Evolutionary conservation across 2,888 invertebrate genomes (phyloP), one percentile per base, ranked within the genome.

Genomic region (Caenorhabditis sp.): DNA sequence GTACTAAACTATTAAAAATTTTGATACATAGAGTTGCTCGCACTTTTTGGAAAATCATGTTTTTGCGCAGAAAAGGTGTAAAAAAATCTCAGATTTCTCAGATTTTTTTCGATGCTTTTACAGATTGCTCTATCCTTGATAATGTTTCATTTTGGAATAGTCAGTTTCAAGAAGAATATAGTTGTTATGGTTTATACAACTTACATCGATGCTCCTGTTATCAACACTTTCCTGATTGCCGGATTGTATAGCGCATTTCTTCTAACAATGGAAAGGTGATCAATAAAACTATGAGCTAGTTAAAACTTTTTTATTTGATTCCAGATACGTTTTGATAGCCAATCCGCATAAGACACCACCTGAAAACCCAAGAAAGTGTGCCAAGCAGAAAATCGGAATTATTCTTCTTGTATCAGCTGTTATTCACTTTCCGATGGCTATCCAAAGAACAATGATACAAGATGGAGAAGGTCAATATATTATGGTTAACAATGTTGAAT

Each of bases 181-280:
- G 36, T 59, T 0, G 52, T 70, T 0, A 76, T 76, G 77, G 91
- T 92, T 85, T 93, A 92, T 86, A 91, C 92, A 81, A 91, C 92
- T 8, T 92, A 92, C 84, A 88, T 92, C 80, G 92, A 92, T 87
- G 91, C 92, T 59, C 92, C 92, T 81, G 89, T 92, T 54, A 92
- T 92, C 63, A 93, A 93, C 85, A 92, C 92, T 26, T 92, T 92
- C 75, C 62, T 80, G 23, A 77, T 84, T 20, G 87, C 87, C 10
- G 86, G 86, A 5, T 73, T 87, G 25, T 87, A 87, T 67, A 81
- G 81, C 17, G 87, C 87, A 49, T 81, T 87, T 23, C 71, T 83
- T 59, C 80, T 87, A 3, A 87, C 87, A 12, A 57, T 88, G 7
- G 87, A 87, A 70, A 66, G 87, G 82, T 84, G 59, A 3, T 4